Evolutionary conservation across 1,140 invertebrate species (phyloP).

Genomic region (Camponotus vicinus): DNA sequence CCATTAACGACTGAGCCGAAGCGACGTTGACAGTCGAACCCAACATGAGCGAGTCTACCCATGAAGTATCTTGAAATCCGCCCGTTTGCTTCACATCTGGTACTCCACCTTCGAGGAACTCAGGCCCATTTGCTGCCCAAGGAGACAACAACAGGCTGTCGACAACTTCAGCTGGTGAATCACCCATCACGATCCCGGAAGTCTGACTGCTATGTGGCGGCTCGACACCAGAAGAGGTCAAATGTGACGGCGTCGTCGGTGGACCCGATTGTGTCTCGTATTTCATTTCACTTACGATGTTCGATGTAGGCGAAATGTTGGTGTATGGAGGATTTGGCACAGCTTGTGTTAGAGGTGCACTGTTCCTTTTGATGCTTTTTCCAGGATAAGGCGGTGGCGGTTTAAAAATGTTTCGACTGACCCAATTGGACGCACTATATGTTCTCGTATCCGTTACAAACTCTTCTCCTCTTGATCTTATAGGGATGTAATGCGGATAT

Average conservation of each 20-base stretch:
- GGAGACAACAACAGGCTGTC: conserved; percentile 87
- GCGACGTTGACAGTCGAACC: conserved; percentile 83
- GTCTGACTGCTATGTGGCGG: conserved; percentile 83
- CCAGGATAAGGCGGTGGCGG: conserved; percentile 6
- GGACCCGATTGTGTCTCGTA: conserved; percentile 83
- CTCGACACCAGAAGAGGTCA: conserved; percentile 81
- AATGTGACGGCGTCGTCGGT: conserved; percentile 78
- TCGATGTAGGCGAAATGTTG: conserved; percentile 68
- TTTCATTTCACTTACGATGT: conserved; percentile 83
- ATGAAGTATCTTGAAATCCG: conserved; percentile 83
- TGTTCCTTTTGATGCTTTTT: conserved; percentile 23
- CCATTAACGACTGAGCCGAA: conserved; percentile 88
- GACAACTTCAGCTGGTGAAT: conserved; percentile 81
- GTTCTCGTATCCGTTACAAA: no score
- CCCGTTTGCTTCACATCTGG: conserved; percentile 83
- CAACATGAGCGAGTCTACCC: conserved; percentile 83
- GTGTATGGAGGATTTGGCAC: conserved; percentile 41
- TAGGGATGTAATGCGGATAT: no score
- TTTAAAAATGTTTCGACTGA: neutral
- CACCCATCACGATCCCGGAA: conserved; percentile 79
- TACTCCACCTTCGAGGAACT: conserved; percentile 80
- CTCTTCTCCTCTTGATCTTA: no score
- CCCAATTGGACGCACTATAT: no score
- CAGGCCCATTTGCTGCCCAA: conserved; percentile 87
- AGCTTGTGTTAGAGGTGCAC: conserved; percentile 55